phyloP scores from a whole-genome alignment of 2,888 invertebrate genomes.

The Amphimallon solstitiale region DNA sequence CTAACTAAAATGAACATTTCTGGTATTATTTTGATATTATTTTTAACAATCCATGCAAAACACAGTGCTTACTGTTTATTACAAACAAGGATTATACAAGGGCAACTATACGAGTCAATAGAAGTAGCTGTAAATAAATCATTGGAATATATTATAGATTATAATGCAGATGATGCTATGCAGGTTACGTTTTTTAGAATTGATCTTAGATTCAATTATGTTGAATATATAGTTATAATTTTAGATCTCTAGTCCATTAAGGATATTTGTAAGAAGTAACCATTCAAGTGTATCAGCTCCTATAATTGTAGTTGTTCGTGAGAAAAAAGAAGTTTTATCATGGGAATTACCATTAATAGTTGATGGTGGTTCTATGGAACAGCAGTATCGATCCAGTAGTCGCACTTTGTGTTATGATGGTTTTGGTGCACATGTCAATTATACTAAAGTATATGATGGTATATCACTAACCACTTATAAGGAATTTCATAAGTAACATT shows the following conservation, averaged over 20 bases:
- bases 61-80: neutral
- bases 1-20: too few species aligned
- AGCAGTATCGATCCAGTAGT: conserved; percentile 68
- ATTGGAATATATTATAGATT: conserved; percentile 39
- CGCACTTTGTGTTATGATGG: conserved; percentile 72
- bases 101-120: conserved; percentile 14
- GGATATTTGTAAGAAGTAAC: conserved; percentile 37
- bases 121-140: conserved; percentile 32
- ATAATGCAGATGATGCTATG: conserved; percentile 13
- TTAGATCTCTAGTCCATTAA: conserved; percentile 27
- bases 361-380: conserved; percentile 59
- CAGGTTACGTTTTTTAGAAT: neutral
- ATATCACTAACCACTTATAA: neutral
- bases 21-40: too few species aligned
- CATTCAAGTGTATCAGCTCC: conserved; percentile 68
- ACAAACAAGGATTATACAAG: conserved; percentile 8
- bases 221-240: neutral
- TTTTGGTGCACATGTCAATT: conserved; percentile 43
- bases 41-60: too few species aligned
- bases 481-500: neutral
- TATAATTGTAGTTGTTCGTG: conserved; percentile 77
- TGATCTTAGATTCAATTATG: neutral
- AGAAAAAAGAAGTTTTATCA: conserved; percentile 79
- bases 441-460: conserved; percentile 17
- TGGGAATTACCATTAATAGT: conserved; percentile 81